Evolutionary conservation across 1,140 invertebrate species (phyloP), one percentile per base, ranked within the genome.

Genomic region (Platyura marginata): DNA sequence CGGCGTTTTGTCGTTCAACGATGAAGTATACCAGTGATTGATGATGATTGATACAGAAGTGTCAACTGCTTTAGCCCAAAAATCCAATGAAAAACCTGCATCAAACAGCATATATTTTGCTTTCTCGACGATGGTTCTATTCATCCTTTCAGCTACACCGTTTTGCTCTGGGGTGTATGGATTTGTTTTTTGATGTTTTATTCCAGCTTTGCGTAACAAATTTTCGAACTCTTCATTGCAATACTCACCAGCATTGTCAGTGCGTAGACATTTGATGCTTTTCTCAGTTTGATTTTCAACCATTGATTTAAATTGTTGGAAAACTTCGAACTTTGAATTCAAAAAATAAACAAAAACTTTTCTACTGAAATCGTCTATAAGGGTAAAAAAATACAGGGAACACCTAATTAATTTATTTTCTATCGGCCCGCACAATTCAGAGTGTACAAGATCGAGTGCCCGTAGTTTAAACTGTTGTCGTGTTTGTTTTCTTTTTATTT

Each of bases 211-310:
- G 13, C 45, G 48, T 2, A 63, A 44, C 22, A 48, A 63, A 3
- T 46, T 22, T 23, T 53, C 46, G 43, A 66, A 58, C 1, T 49
- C 41, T 13, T 47, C 45, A 41, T 52, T 63, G 0, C 50, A 20
- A 48, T 61, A 65, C 47, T 67, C 64, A 13, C 20, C 51, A 3
- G 63, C 65, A 50, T 67, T 67, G 40, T 67, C 64, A 36, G 49
- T 52, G 38, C 45, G 39, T 8, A 49, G 15, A 3, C 37, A 21
- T 22, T 49, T 46, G 6, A 49, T 44, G 22, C 34, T 46, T 37
- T 35, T 44, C 34, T 49, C 47, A 47, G 43, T 51, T 48, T 48
- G 40, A 44, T 33, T 51, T 46, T 55, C 49, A 47, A 46, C 49
- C 42, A 25, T 19, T 42, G 21, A 42, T 44, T 44, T 58, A 40